A percentile compares a stretch with the other conserved stretches of the same genome.
phyloP scores from a whole-genome alignment of 2,797 vertebrate species.

The Pangasius djambal region DNA sequence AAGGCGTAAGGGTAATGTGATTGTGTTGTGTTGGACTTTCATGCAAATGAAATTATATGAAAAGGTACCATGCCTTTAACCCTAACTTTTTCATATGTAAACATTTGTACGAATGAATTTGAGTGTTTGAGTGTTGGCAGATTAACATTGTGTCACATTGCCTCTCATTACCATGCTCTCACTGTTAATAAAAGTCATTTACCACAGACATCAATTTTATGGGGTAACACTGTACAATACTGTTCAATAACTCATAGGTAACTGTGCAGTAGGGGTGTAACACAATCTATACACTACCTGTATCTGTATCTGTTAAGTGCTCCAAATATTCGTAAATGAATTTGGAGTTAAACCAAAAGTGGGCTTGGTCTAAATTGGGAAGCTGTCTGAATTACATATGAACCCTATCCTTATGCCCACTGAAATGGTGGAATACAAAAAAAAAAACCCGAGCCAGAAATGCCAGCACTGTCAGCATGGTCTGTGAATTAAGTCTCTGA shows the following conservation, averaged over 20 bases:
- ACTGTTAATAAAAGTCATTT: constrained; percentile 16
- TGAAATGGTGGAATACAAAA: neutral
- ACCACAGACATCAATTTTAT: neutral
- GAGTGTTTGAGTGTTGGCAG: neutral
- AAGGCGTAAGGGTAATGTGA: neutral
- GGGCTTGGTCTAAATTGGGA: neutral
- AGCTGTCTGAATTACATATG: neutral
- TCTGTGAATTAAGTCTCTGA: neutral
- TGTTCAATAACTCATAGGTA: neutral
- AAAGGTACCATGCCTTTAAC: neutral
- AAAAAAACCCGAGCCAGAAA: neutral
- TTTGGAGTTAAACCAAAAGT: neutral
- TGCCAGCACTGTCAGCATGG: neutral
- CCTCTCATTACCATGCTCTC: constrained; percentile 10
- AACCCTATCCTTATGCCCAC: neutral
- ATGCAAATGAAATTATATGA: neutral
- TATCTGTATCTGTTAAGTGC: neutral
- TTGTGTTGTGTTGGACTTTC: neutral
- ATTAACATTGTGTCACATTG: constrained; percentile 11
- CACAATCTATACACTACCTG: neutral
- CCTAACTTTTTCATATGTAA: neutral
- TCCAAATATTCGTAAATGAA: neutral
- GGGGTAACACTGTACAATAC: neutral
- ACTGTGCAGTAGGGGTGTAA: neutral
- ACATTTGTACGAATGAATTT: neutral